Evolutionary conservation across 2,113 vertebrate species (phyloP).

Genomic region (Micromys minutus): DNA sequence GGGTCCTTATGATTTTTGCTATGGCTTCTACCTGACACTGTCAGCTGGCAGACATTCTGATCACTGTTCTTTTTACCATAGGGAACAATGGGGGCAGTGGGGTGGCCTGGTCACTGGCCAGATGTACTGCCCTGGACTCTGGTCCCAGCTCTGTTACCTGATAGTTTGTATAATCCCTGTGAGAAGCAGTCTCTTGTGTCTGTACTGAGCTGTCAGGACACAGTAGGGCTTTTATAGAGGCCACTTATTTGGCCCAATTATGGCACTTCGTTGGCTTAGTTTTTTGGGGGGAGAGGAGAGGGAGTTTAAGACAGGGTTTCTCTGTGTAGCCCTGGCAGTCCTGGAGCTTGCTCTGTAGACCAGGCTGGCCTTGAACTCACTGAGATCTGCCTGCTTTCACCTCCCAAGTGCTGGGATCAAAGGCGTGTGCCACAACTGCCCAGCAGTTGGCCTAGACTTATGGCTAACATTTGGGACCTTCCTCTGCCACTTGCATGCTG

Average conservation of each 20-base stretch:
- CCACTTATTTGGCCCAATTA: background rate
- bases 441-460: background rate
- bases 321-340: too few relatives aligned
- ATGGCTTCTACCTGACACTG: background rate
- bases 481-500: background rate
- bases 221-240: background rate
- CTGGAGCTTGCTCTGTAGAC: too few relatives aligned
- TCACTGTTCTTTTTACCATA: background rate
- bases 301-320: too few relatives aligned
- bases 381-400: too few relatives aligned
- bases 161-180: background rate
- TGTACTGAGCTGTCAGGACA: background rate
- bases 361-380: too few relatives aligned
- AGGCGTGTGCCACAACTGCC: too few relatives aligned
- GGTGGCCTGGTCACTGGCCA: background rate
- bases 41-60: background rate
- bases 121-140: background rate
- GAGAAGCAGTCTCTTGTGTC: background rate
- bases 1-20: background rate
- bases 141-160: background rate
- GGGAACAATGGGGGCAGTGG: background rate
- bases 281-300: too few relatives aligned
- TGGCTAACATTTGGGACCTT: background rate
- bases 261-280: background rate
- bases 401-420: too few relatives aligned